Evolutionary conservation across 2,888 invertebrate genomes (phyloP).

Genomic region (Lagria hirta): DNA sequence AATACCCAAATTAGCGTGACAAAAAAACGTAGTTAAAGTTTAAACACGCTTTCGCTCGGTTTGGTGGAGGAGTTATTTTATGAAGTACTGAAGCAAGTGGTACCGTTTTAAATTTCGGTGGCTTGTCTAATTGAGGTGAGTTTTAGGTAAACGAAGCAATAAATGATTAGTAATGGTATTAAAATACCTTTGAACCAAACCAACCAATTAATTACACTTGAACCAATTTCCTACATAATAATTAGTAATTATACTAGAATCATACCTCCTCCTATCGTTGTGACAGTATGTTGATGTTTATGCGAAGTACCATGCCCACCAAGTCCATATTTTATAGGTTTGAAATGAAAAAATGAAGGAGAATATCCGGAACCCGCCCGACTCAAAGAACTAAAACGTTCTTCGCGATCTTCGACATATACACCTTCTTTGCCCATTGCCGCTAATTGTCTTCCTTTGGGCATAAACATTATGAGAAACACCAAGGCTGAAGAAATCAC

Average conservation of each 20-base stretch:
- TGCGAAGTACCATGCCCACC: constrained; percentile 36
- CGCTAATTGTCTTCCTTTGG: constrained; percentile 88
- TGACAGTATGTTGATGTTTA: constrained; percentile 47
- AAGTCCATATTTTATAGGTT: constrained; percentile 75
- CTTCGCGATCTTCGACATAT: constrained; percentile 79
- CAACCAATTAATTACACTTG: too few species aligned
- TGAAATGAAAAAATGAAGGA: constrained; percentile 91
- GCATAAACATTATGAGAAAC: constrained; percentile 91
- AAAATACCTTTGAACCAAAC: too few species aligned
- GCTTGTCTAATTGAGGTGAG: too few species aligned
- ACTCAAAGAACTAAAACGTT: constrained; percentile 78
- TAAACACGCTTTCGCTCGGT: too few species aligned
- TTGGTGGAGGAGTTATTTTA: too few species aligned
- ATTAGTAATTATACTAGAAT: constrained; percentile 1
- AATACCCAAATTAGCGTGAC: too few species aligned
- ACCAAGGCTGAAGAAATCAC: constrained; percentile 82
- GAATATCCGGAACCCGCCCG: constrained; percentile 81
- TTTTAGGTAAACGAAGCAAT: too few species aligned
- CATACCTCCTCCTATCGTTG: constrained; percentile 49
- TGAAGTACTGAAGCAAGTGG: too few species aligned
- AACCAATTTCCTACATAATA: background rate
- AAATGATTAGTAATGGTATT: too few species aligned
- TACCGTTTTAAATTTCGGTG: too few species aligned
- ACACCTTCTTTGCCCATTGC: constrained; percentile 89
- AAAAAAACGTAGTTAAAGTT: too few species aligned